These are phyloP conservation scores for Conus betulinus DNA, from an alignment of 1,140 invertebrate genomes.

Conservation along the genomic window DNA sequence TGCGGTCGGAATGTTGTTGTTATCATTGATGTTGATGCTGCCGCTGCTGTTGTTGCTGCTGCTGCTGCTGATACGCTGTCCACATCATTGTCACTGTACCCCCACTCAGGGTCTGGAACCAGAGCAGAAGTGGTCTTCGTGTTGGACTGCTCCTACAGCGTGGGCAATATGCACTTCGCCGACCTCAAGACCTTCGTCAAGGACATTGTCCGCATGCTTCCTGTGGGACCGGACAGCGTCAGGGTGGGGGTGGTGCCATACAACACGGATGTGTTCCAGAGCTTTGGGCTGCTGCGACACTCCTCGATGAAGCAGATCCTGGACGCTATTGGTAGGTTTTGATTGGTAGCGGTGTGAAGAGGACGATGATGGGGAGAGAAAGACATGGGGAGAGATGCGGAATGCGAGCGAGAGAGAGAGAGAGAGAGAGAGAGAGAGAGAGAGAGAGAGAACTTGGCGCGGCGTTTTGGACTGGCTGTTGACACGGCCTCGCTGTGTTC, in stretches of 20 bases:
- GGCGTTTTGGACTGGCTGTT: neutral
- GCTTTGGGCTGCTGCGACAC: conserved; percentile 54
- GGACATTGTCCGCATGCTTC: conserved; percentile 46
- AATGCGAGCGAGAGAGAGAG: no score
- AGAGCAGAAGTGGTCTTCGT: conserved; percentile 64
- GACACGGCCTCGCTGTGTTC: no score
- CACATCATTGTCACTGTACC: no score
- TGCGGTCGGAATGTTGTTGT: neutral
- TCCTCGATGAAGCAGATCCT: conserved; percentile 37
- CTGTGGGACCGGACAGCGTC: conserved; percentile 49
- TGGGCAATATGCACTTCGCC: conserved; percentile 53
- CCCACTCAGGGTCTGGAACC: conserved; percentile 48
- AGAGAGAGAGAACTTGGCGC: neutral
- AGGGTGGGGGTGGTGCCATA: conserved; percentile 57
- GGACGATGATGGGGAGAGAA: neutral
- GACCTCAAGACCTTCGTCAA: conserved; percentile 61
- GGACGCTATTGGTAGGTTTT: conserved; percentile 48
- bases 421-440: no score
- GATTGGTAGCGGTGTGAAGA: neutral
- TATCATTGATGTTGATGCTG: no score
- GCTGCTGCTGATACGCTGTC: no score
- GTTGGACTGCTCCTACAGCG: conserved; percentile 61
- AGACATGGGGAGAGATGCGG: neutral
- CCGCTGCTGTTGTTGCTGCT: no score
- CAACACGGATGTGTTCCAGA: conserved; percentile 51